A percentile compares a stretch with the other conserved stretches of the same genome.
Evolutionary conservation across 1,140 invertebrate species (phyloP).

Genomic region (Zaprionus inermis): DNA sequence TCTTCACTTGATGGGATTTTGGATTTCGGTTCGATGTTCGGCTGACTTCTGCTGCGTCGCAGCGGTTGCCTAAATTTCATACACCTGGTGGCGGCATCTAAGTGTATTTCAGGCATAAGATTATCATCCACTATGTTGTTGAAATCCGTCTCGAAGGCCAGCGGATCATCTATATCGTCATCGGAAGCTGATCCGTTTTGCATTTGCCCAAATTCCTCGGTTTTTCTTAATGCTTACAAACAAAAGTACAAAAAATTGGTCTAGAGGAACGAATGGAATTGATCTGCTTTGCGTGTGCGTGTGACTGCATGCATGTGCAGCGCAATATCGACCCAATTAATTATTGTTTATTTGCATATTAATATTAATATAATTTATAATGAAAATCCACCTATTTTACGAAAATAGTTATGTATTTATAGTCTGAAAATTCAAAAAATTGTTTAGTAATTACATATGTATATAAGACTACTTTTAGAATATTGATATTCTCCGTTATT

Average conservation of each 20-base stretch:
- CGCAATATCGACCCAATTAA: not conserved
- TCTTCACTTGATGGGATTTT: not conserved
- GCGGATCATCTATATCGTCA: conserved; percentile 8
- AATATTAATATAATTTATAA: no score
- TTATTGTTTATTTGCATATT: no score
- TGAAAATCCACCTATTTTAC: not conserved
- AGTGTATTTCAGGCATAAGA: not conserved
- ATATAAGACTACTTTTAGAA: not conserved
- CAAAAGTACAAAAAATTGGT: not conserved
- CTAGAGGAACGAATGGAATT: conserved; percentile 23
- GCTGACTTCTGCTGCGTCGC: not conserved
- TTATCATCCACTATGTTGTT: not conserved
- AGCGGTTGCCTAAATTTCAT: no score
- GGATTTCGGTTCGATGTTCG: not conserved
- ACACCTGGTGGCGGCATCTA: not conserved
- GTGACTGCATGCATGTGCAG: not conserved
- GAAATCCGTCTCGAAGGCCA: conserved; percentile 17
- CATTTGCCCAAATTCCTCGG: conserved; percentile 11
- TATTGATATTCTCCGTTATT: not conserved
- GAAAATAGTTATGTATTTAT: not conserved
- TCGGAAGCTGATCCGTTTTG: not conserved
- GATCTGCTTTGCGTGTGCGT: conserved; percentile 3
- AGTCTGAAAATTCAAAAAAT: not conserved
- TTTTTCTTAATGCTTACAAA: not conserved
- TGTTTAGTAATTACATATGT: not conserved